Base-by-base conservation (phyloP, 64 coral and sea anemone genomes). In the Pocillopora damicornis region DNA sequence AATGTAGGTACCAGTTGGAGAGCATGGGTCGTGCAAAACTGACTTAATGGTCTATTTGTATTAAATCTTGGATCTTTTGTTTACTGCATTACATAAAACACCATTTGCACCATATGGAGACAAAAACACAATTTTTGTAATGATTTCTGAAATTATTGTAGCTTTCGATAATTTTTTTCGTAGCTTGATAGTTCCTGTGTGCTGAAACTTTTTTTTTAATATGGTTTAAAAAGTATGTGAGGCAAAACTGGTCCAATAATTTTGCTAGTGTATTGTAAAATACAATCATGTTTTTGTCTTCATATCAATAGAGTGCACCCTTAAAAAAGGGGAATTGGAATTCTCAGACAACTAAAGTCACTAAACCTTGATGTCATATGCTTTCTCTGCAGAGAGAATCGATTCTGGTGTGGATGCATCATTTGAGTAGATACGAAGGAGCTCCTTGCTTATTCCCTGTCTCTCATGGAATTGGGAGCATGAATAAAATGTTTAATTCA, bases 351-450 rank as follows among this genome's bases (percentile, higher is more conserved):
- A 63, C 18, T 18, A 66, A 85, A 85, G 35, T 85, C 18, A 71
- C 65, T 72, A 85, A 85, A 72, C 38, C 57, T 85, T 58, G 42
- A 85, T 85, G 81, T 85, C 64, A 85, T 85, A 26, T 85, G 81
- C 81, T 85, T 85, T 63, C 63, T 83, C 81, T 85, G 65, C 81
- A 85, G 81, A 85, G 63, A 37, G n/a, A 71, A 85, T 85, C 72
- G 81, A 85, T 14, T 69, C 38, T 38, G 37, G 64, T 6, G 36
- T 85, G 81, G 81, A 85, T 85, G 11, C 81, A 72, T 58, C 81
- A 25, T 85, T 85, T 85, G 81, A 85, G 22, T 85, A 85, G 63
- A 66, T 71, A 23, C 20, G 5, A 71, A 56, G 81, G 81, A 73
- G 81, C 81, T 85, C 81, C 81, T 85, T 85, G 81, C 81, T 85